phyloP scores from a whole-genome alignment of 2,113 vertebrate species.

The Salminus brasiliensis region DNA sequence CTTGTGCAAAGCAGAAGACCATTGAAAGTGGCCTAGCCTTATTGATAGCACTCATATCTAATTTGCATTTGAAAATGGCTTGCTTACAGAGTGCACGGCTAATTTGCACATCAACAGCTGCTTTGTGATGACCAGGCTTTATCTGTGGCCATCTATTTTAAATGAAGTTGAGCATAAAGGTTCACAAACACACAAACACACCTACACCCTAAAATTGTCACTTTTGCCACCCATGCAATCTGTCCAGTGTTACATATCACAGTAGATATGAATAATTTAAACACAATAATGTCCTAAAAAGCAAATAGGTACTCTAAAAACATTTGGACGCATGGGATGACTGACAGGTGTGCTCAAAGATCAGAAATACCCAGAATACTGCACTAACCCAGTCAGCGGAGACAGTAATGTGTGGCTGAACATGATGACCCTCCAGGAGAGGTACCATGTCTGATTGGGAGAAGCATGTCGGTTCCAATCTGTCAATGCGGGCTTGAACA shows the following conservation, averaged over 20 bases:
- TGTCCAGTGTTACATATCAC: no score
- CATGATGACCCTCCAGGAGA: conserved; percentile 15
- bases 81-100: conserved; percentile 4
- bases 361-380: conserved; percentile 28
- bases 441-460: background rate
- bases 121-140: conserved; percentile 20
- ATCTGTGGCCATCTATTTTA: conserved; percentile 29
- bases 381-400: background rate
- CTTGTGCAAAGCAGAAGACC: conserved; percentile 9
- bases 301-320: no score
- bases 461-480: conserved; percentile 32
- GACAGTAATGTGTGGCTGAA: conserved; percentile 18
- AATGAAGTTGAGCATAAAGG: conserved; percentile 1
- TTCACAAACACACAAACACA: background rate
- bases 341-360: conserved; percentile 19
- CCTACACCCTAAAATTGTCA: background rate
- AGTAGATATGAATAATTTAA: no score
- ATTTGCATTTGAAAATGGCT: conserved; percentile 49
- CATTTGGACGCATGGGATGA: no score
- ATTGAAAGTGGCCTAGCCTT: conserved; percentile 18
- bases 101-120: conserved; percentile 52
- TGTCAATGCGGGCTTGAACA: background rate
- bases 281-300: no score
- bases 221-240: conserved; percentile 1
- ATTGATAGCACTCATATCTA: conserved; percentile 6